phyloP scores from a whole-genome alignment of 2,797 vertebrate species.

The Natrix natrix region DNA sequence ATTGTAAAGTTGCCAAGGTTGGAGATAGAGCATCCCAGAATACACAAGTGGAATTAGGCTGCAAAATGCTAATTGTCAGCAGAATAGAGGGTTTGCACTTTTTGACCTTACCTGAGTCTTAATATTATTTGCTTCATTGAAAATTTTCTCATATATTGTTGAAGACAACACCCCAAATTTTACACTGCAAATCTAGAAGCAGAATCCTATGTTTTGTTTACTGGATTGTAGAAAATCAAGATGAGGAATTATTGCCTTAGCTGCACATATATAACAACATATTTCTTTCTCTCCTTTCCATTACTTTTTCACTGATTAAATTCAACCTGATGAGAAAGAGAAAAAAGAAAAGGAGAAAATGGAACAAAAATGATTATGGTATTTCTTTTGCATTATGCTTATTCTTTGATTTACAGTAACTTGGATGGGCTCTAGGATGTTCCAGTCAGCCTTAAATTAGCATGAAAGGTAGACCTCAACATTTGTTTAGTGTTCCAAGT shows the following conservation, averaged over 20 bases:
- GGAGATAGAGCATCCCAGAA: background rate
- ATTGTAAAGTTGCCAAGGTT: too few relatives aligned
- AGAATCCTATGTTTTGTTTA: background rate
- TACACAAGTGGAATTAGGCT: background rate
- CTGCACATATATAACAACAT: too few relatives aligned
- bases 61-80: background rate
- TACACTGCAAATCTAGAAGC: background rate
- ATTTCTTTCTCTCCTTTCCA: background rate
- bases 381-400: background rate
- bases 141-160: background rate
- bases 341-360: background rate
- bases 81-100: background rate
- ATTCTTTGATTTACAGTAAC: background rate
- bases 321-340: background rate
- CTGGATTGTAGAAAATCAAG: background rate
- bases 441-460: background rate
- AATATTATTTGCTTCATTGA: background rate
- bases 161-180: background rate
- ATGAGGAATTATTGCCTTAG: background rate
- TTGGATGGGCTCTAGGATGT: background rate
- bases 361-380: background rate
- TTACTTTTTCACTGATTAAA: background rate
- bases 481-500: background rate
- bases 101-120: background rate
- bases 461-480: background rate